Percentiles rank a stretch among this genome's conserved stretches.
phyloP scores from a whole-genome alignment of 2,888 invertebrate species.

The Leptura quadrifasciata region DNA sequence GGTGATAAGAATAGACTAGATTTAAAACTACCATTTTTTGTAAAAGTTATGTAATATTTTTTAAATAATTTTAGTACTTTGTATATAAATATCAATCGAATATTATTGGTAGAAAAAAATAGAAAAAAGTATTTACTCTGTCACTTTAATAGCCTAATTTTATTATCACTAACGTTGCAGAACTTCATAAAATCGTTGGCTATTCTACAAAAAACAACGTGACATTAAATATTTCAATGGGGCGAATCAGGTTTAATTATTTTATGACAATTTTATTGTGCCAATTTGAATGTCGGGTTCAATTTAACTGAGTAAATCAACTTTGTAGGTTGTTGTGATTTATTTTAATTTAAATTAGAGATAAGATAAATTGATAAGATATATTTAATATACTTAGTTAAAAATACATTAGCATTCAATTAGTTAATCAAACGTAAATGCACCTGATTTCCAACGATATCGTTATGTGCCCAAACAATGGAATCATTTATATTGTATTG shows the following conservation, averaged over 20 bases:
- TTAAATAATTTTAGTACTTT: not conserved
- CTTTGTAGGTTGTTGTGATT: not conserved
- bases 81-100: not conserved
- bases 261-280: conserved; percentile 4
- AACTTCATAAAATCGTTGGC: not conserved
- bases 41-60: not conserved
- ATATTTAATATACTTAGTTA: no score
- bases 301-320: not conserved
- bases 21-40: no score
- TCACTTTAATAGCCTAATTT: not conserved
- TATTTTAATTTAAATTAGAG: conserved; percentile 1
- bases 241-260: not conserved
- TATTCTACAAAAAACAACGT: not conserved
- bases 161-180: not conserved
- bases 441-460: not conserved
- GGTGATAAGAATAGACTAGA: no score
- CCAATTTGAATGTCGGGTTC: conserved; percentile 6
- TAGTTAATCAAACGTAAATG: not conserved
- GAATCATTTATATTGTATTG: not conserved
- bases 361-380: not conserved
- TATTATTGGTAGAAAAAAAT: not conserved
- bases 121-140: not conserved
- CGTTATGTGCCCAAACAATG: not conserved
- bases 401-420: no score
- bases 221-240: not conserved